These are phyloP conservation scores for Numenius arquata DNA, from an alignment of 2,113 vertebrate genomes.

Conservation along the genomic window DNA sequence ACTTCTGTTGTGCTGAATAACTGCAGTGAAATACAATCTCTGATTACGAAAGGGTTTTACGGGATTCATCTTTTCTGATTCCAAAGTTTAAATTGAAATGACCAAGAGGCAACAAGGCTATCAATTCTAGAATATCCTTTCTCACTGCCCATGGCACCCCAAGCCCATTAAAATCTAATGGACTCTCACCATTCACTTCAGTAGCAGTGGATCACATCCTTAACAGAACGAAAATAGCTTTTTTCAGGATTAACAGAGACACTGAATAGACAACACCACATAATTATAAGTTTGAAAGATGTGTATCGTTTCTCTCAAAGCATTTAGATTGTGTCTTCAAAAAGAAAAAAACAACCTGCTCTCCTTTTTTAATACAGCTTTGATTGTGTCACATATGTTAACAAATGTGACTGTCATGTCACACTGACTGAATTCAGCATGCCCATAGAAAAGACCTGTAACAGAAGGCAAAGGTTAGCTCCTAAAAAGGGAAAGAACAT, in stretches of 20 bases:
- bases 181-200: neutral
- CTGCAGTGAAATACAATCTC: constrained; percentile 26
- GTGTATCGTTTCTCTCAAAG: constrained; percentile 3
- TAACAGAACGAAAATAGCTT: neutral
- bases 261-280: neutral
- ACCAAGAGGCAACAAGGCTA: constrained; percentile 38
- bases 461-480: neutral
- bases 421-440: neutral
- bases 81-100: constrained; percentile 51
- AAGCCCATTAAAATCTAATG: neutral
- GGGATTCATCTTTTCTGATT: constrained; percentile 46
- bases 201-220: neutral
- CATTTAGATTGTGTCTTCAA: neutral
- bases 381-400: neutral
- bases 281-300: neutral
- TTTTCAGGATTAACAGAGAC: constrained; percentile 34
- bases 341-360: neutral
- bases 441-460: neutral
- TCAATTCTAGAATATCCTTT: constrained; percentile 16
- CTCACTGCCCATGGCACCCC: neutral
- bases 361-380: neutral
- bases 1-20: constrained; percentile 23
- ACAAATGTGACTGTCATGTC: neutral
- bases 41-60: constrained; percentile 21
- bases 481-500: neutral